Conservation (phyloP, 2,888 invertebrate species). For the Lepetodrilus schrolli region DNA sequence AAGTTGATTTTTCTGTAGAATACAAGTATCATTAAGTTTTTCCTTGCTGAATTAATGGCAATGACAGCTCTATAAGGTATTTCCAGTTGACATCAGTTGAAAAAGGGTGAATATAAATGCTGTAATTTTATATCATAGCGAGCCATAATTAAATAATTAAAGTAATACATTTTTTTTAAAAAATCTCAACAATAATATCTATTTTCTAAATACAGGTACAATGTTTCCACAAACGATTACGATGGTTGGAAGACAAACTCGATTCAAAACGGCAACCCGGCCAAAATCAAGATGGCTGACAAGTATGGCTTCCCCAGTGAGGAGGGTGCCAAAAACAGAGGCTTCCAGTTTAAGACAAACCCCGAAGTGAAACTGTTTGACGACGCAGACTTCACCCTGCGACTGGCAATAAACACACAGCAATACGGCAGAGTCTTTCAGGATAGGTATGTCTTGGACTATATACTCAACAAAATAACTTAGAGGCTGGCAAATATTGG, state of each 20-base stretch:
- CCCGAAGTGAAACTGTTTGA: conserved; percentile 72
- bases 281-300: conserved; percentile 54
- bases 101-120: too few species aligned
- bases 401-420: conserved; percentile 73
- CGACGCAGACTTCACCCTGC: conserved; percentile 60
- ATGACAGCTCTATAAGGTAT: too few species aligned
- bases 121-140: too few species aligned
- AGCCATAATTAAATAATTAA: too few species aligned
- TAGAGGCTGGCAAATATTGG: too few species aligned
- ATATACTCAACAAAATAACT: too few species aligned
- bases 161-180: too few species aligned
- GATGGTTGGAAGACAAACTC: conserved; percentile 68
- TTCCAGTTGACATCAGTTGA: too few species aligned
- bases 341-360: conserved; percentile 71
- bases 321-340: conserved; percentile 57
- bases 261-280: conserved; percentile 45
- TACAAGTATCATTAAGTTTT: too few species aligned
- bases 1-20: too few species aligned
- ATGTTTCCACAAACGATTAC: conserved; percentile 74
- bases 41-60: too few species aligned
- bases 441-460: conserved; percentile 66
- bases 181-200: too few species aligned
- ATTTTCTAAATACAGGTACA: conserved; percentile 63
- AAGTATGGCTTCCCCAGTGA: conserved; percentile 58
- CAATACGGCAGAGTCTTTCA: conserved; percentile 74